Evolutionary conservation across 1,140 invertebrate genomes (phyloP).

Genomic region (Drosophila jambulina): DNA sequence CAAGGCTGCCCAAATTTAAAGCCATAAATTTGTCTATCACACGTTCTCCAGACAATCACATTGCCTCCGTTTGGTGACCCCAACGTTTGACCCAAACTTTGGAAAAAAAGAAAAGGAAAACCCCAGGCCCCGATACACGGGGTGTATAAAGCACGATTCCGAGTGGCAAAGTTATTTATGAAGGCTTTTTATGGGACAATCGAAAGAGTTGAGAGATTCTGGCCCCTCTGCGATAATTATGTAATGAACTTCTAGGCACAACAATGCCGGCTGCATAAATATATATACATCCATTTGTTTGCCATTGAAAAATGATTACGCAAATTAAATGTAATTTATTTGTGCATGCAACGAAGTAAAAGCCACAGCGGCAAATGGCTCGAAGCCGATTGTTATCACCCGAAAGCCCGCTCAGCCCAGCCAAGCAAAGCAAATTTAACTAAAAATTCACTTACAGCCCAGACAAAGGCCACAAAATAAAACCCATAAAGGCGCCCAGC

Average conservation of each 20-base stretch:
- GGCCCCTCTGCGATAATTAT: conserved; percentile 34
- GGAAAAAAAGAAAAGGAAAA: conserved; percentile 3
- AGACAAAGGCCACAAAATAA: conserved; percentile 45
- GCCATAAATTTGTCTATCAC: conserved; percentile 50
- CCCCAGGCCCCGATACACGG: conserved; percentile 22
- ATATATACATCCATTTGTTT: conserved; percentile 44
- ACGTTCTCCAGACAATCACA: conserved; percentile 26
- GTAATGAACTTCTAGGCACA: conserved; percentile 56
- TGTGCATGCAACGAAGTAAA: conserved; percentile 63
- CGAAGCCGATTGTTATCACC: conserved; percentile 71
- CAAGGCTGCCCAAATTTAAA: conserved; percentile 30
- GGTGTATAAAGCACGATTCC: conserved; percentile 45
- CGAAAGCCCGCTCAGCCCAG: conserved; percentile 46
- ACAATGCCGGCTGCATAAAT: conserved; percentile 36
- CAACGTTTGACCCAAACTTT: conserved; percentile 37
- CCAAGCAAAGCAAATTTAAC: conserved; percentile 70
- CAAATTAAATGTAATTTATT: conserved; percentile 81
- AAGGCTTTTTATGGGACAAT: conserved; percentile 50
- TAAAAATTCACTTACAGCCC: conserved; percentile 72
- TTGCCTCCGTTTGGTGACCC: conserved; percentile 44
- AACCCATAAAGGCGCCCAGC: conserved; percentile 14
- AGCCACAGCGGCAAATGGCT: conserved; percentile 41
- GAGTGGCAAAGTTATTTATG: conserved; percentile 46
- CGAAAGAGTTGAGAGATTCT: conserved; percentile 23
- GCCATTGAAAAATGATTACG: conserved; percentile 78